These are phyloP conservation scores for Endotricha flammealis DNA, from an alignment of 2,888 invertebrate species.

Conservation along the genomic window DNA sequence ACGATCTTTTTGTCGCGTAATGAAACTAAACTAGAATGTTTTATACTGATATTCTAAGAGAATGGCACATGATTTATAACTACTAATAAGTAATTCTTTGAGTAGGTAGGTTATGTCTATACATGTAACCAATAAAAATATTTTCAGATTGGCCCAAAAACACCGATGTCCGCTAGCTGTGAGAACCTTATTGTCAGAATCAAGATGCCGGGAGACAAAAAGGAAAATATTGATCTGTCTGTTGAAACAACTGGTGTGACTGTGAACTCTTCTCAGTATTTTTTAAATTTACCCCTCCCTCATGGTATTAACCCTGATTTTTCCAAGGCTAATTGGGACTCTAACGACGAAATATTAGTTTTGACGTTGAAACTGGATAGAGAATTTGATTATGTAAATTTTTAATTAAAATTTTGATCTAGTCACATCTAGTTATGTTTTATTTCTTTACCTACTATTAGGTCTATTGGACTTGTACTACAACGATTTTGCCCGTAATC, in stretches of 20 bases:
- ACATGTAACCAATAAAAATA: too few relatives aligned
- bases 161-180: slow-evolving; percentile 87
- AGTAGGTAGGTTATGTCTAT: too few relatives aligned
- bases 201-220: slow-evolving; percentile 85
- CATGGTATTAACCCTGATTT: slow-evolving; percentile 89
- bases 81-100: too few relatives aligned
- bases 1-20: too few relatives aligned
- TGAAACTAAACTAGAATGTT: too few relatives aligned
- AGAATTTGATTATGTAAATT: slow-evolving; percentile 92
- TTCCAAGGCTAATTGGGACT: slow-evolving; percentile 89
- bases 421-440: too few relatives aligned
- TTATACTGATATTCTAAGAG: too few relatives aligned
- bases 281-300: slow-evolving; percentile 86
- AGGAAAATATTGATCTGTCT: slow-evolving; percentile 85
- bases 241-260: slow-evolving; percentile 80
- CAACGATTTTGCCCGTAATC: too few relatives aligned
- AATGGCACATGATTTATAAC: too few relatives aligned
- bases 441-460: too few relatives aligned
- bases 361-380: slow-evolving; percentile 86
- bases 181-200: slow-evolving; percentile 91
- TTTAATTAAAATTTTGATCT: slow-evolving; percentile 81
- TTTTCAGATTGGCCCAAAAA: slow-evolving; percentile 87
- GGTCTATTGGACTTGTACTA: too few relatives aligned
- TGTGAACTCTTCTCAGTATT: slow-evolving; percentile 80
- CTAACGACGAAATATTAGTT: slow-evolving; percentile 80